phyloP scores from a whole-genome alignment of 2,113 vertebrate genomes.

The Hiodon alosoides region DNA sequence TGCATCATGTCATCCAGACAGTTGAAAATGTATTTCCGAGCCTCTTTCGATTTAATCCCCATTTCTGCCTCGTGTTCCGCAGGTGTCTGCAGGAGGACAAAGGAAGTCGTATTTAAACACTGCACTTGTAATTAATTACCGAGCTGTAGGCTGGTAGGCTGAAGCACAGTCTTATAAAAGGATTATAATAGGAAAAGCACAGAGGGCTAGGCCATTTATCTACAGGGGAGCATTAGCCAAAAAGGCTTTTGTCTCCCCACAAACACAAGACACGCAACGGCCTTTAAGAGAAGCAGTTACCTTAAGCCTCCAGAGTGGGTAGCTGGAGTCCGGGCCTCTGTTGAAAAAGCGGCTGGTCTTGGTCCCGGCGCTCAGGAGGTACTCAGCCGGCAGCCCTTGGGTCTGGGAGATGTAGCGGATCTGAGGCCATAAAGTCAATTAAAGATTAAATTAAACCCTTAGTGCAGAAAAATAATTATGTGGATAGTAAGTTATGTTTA shows the following conservation, averaged over 20 bases:
- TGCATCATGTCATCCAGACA: constrained; percentile 99
- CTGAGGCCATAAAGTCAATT: constrained; percentile 50
- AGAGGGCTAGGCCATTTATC: background rate
- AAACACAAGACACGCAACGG: too few relatives aligned
- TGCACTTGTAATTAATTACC: background rate
- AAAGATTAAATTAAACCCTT: too few relatives aligned
- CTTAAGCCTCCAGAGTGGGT: constrained; percentile 94
- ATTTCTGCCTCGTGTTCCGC: constrained; percentile 93
- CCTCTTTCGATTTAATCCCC: constrained; percentile 96
- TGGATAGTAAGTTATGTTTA: too few relatives aligned
- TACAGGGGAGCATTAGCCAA: too few relatives aligned
- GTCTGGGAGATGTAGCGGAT: constrained; percentile 98
- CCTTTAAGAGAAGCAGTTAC: constrained; percentile 38
- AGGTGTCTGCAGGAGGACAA: constrained; percentile 72
- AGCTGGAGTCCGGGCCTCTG: constrained; percentile 88
- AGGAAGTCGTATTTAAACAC: fast-evolving
- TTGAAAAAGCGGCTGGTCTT: constrained; percentile 98
- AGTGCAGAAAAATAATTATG: too few relatives aligned
- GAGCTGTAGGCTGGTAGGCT: background rate
- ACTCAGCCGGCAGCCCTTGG: constrained; percentile 93
- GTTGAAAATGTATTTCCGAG: constrained; percentile 97
- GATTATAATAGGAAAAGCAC: too few relatives aligned
- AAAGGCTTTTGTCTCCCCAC: too few relatives aligned
- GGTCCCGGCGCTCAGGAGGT: constrained; percentile 93
- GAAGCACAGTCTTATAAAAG: too few relatives aligned